phyloP scores from a whole-genome alignment of 2,797 vertebrate genomes.

The Danio tinwini region DNA sequence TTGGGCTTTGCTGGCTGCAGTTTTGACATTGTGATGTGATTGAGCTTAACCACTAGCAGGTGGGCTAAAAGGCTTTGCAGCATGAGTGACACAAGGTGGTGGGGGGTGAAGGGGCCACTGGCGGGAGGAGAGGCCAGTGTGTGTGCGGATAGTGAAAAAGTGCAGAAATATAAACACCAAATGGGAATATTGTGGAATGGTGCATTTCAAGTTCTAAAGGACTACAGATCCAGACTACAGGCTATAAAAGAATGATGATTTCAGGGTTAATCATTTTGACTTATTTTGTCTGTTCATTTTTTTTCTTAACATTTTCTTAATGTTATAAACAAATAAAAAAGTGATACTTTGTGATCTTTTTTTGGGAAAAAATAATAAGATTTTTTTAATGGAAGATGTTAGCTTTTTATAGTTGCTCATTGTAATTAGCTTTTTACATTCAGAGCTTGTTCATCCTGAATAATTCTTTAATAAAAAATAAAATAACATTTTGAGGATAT shows the following conservation, averaged over 20 bases:
- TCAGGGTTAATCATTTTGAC: too few species aligned
- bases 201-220: constrained; percentile 58
- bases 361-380: too few species aligned
- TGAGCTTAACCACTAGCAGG: constrained; percentile 81
- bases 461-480: too few species aligned
- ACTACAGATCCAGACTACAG: too few species aligned
- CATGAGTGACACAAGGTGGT: constrained; percentile 72
- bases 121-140: constrained; percentile 51
- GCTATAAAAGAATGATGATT: too few species aligned
- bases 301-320: background rate
- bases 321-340: too few species aligned
- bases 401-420: too few species aligned
- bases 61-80: constrained; percentile 74
- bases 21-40: constrained; percentile 69
- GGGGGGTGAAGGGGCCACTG: constrained; percentile 55
- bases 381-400: too few species aligned
- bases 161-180: constrained; percentile 67
- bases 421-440: too few species aligned
- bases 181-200: constrained; percentile 56
- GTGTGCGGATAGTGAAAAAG: constrained; percentile 39
- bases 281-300: background rate
- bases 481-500: too few species aligned
- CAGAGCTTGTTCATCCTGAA: too few species aligned
- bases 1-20: constrained; percentile 55
- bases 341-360: too few species aligned